Base-by-base conservation (phyloP, 1,140 invertebrate species). In the Drosophila orosa region DNA sequence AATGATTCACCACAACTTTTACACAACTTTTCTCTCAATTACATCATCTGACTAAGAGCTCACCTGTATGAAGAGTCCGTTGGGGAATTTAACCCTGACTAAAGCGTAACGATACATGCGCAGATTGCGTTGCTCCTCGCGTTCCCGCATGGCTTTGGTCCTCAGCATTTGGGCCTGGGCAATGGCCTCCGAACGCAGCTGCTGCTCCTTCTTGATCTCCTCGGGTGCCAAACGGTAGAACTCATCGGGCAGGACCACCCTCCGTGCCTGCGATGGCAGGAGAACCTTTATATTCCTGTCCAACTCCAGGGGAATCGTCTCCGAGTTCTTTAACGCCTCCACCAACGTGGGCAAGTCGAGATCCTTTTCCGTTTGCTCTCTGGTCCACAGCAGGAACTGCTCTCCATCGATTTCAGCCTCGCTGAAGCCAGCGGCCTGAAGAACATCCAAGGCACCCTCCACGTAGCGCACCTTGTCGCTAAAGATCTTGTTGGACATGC, bases 111-210 rank as follows among this genome's bases (percentile, higher is more conserved):
- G 95, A 91, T 98, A 99, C 92, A 96, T 96, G 58, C 95, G 93
- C 78, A 96, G 93, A 86, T 96, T 96, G 55, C 95, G 92, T 62
- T 95, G 90, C 91, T 97, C 97, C 50, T 98, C 96, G 79, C 96
- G 96, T 92, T 98, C 97, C 13, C 97, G 92, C 96, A 98, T 98
- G 1, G 97, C 97, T 93, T 98, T 98, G 0, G 98, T 99, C 58
- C 96, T 93, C 3, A 99, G 91, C 93, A 97, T 96, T 79, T 96
- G 94, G 78, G 95, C 94, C 85, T 94, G 95, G 89, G 98, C 97
- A 15, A 96, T 93, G 27, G 94, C 94, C 92, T 98, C 96, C n/a
- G 93, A 85, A 69, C 96, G 95, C 22, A 95, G 83, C 85, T 96
- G 95, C 86, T 97, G 96, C 93, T 98, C 98, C 76, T 94, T 94